Evolutionary conservation across 2,113 vertebrate species (phyloP).

Genomic region (Takifugu flavidus): DNA sequence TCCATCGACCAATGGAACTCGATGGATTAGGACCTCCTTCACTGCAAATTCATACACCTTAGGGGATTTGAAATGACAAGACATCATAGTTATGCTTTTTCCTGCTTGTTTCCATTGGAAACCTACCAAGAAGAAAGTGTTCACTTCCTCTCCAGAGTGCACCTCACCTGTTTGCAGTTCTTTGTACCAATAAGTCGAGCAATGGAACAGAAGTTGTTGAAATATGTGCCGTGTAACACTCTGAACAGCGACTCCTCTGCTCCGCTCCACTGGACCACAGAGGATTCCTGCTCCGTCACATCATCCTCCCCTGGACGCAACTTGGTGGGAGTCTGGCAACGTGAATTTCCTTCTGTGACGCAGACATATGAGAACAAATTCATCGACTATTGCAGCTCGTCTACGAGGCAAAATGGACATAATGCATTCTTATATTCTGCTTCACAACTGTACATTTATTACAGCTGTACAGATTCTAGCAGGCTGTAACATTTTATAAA

Average conservation of each 20-base stretch:
- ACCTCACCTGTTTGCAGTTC: constrained; percentile 99
- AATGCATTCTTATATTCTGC: not conserved
- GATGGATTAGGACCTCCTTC: constrained; percentile 89
- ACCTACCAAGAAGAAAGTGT: constrained; percentile 40
- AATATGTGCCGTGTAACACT: constrained; percentile 96
- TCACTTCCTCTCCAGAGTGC: constrained; percentile 10
- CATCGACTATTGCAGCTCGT: not conserved
- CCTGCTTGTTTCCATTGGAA: constrained; percentile 34
- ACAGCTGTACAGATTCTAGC: no score
- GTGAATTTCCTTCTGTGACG: constrained; percentile 88
- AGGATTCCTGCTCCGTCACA: constrained; percentile 70
- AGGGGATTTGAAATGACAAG: constrained; percentile 25
- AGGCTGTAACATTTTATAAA: no score
- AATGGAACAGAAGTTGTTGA: constrained; percentile 99
- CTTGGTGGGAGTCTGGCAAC: constrained; percentile 93
- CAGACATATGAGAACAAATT: not conserved
- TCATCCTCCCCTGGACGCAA: constrained; percentile 81
- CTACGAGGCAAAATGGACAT: not conserved
- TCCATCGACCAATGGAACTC: constrained; percentile 86
- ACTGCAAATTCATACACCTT: constrained; percentile 97
- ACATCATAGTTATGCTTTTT: constrained; percentile 31
- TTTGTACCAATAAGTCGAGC: constrained; percentile 93
- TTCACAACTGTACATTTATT: not conserved
- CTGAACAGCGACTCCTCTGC: constrained; percentile 96
- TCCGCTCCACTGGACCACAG: constrained; percentile 85